Percentiles rank a stretch among this genome's conserved stretches.
Conservation (phyloP, 2,888 invertebrate species). For the Cremastobaeus sp. region DNA sequence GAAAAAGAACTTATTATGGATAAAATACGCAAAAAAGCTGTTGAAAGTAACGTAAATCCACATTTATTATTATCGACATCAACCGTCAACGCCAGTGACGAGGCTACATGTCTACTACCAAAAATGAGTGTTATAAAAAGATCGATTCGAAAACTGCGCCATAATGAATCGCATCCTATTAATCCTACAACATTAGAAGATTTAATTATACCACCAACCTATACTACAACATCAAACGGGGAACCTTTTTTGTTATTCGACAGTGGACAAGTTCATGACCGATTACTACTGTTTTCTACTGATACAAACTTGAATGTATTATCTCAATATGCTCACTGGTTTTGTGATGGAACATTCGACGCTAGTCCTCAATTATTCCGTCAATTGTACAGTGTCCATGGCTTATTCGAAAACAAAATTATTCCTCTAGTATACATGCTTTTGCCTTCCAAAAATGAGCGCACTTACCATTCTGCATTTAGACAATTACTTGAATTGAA, state of each 20-base stretch:
- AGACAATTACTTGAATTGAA: neutral
- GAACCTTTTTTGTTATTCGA: slow-evolving; percentile 3
- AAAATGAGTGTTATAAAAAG: slow-evolving; percentile 1
- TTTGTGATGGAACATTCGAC: slow-evolving; percentile 17
- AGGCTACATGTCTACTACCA: slow-evolving; percentile 1
- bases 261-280: slow-evolving; percentile 1
- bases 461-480: slow-evolving; percentile 6
- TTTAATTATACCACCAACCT: neutral
- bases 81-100: neutral
- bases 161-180: slow-evolving; percentile 1
- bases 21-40: slow-evolving; percentile 1
- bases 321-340: slow-evolving; percentile 3
- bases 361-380: slow-evolving; percentile 5
- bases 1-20: slow-evolving; percentile 16
- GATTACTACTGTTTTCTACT: slow-evolving; percentile 9
- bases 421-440: slow-evolving; percentile 17
- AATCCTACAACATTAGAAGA: neutral
- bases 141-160: neutral
- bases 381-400: slow-evolving; percentile 14
- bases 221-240: neutral
- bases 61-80: slow-evolving; percentile 2
- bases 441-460: slow-evolving; percentile 8
- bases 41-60: neutral
- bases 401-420: neutral
- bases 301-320: slow-evolving; percentile 1